Conservation (phyloP, 2,113 vertebrate species). For the Catharus minimus region DNA sequence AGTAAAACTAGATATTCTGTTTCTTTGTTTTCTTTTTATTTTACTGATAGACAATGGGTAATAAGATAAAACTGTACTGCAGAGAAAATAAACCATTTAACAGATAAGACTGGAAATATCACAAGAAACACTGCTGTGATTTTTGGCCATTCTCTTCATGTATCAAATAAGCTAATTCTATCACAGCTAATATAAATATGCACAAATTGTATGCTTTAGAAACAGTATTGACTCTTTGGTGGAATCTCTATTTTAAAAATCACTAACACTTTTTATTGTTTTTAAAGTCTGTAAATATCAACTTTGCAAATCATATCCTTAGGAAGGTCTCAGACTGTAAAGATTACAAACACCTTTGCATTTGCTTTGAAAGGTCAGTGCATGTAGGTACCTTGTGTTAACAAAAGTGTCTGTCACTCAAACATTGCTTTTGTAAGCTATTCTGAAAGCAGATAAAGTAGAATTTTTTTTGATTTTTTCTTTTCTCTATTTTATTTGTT, state of each 20-base stretch:
- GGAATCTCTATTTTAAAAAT: slow-evolving; percentile 29
- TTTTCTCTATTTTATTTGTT: not conserved
- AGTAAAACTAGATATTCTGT: not conserved
- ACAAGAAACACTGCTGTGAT: not conserved
- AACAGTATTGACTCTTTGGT: not conserved
- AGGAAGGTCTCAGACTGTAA: not conserved
- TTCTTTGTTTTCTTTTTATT: not conserved
- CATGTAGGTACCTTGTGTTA: not conserved
- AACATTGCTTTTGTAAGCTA: not conserved
- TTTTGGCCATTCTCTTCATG: not conserved
- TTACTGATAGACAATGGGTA: not conserved
- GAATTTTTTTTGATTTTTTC: not conserved
- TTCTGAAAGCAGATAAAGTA: not conserved
- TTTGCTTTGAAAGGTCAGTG: slow-evolving; percentile 40
- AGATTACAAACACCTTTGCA: slow-evolving; percentile 26
- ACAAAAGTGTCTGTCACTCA: slow-evolving; percentile 1
- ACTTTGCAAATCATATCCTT: slow-evolving; percentile 27
- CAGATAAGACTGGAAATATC: not conserved
- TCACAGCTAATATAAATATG: slow-evolving; percentile 5
- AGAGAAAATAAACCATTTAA: not conserved
- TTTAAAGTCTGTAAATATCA: slow-evolving; percentile 46
- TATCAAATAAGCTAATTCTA: slow-evolving; percentile 3
- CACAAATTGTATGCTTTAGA: not conserved
- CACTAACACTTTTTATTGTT: not conserved
- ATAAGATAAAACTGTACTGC: not conserved